A percentile compares a stretch with the other conserved stretches of the same genome.
Conservation (phyloP, 2,888 invertebrate genomes). For the Mesochorus sp. region DNA sequence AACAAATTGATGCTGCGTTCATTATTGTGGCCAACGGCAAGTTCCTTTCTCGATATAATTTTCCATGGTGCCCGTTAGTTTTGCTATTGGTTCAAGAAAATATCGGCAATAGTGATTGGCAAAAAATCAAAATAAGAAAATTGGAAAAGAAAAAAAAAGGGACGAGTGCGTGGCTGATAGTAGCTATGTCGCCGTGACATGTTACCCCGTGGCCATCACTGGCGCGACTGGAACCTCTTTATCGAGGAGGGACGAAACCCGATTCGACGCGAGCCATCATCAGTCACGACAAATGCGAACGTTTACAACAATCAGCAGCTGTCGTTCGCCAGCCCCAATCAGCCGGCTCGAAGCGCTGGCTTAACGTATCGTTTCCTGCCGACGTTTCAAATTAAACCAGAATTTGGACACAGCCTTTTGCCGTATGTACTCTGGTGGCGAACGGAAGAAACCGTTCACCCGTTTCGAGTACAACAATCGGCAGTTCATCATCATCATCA, state of each 20-base stretch:
- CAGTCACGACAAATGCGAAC: constrained; percentile 39
- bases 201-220: constrained; percentile 77
- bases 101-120: background rate
- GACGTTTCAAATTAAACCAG: constrained; percentile 70
- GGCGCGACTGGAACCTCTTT: constrained; percentile 76
- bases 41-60: constrained; percentile 1
- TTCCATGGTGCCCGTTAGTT: background rate
- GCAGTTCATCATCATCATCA: constrained; percentile 62
- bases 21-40: background rate
- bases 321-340: constrained; percentile 51
- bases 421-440: constrained; percentile 79
- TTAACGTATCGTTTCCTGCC: constrained; percentile 70
- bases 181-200: constrained; percentile 79
- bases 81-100: background rate
- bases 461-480: constrained; percentile 63
- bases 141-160: background rate
- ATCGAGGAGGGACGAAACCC: constrained; percentile 62
- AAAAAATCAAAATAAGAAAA: background rate
- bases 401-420: constrained; percentile 63
- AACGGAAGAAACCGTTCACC: constrained; percentile 65
- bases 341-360: constrained; percentile 35
- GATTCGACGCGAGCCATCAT: constrained; percentile 25
- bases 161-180: constrained; percentile 50
- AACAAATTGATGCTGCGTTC: background rate
- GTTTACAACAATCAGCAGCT: constrained; percentile 53